These are phyloP conservation scores for Scalopus aquaticus DNA, from an alignment of 2,113 vertebrate species.

Conservation along the genomic window DNA sequence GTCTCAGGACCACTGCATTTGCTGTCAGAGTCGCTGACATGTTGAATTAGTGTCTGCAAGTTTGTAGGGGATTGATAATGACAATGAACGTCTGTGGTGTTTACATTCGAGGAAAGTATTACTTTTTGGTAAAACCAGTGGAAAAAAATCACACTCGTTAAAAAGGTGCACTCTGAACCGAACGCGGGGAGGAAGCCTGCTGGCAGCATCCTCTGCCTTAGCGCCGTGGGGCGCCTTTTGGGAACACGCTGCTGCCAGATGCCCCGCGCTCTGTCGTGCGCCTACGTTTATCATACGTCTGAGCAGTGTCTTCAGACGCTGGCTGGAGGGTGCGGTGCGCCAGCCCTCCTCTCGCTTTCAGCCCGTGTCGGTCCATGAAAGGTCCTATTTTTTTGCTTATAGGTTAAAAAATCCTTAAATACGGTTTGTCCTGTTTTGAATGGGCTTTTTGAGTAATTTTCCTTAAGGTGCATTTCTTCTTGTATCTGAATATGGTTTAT, in stretches of 20 bases:
- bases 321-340: no score
- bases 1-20: background rate
- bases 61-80: background rate
- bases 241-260: no score
- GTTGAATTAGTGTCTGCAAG: background rate
- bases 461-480: no score
- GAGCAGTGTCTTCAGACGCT: background rate
- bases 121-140: background rate
- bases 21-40: background rate
- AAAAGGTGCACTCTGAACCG: background rate
- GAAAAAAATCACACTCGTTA: background rate
- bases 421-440: background rate
- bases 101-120: background rate
- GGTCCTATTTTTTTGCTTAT: background rate
- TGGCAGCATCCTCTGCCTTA: background rate
- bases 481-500: background rate
- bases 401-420: background rate
- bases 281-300: background rate
- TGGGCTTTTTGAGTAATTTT: no score
- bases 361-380: background rate
- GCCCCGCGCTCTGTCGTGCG: no score
- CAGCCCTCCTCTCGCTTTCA: no score
- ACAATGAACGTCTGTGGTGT: background rate
- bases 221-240: background rate
- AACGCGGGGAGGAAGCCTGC: background rate